Conservation (phyloP, 2,113 vertebrate genomes). For the Plotosus lineatus region DNA sequence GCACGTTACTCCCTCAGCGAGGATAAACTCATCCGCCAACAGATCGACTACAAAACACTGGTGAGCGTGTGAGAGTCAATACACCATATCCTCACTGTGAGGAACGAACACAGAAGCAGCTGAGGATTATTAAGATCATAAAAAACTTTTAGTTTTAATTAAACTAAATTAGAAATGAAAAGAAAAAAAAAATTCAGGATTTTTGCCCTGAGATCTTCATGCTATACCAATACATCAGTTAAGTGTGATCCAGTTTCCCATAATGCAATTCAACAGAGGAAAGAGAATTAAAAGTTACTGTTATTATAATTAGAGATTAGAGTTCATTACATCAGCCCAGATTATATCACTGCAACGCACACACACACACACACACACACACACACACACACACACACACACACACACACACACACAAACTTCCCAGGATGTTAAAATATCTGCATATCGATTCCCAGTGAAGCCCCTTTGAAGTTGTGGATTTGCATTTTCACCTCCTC, state of each 20-base stretch:
- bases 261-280: background rate
- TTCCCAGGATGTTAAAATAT: background rate
- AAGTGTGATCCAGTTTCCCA: background rate
- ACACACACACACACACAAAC: background rate
- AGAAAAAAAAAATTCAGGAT: background rate
- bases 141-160: background rate
- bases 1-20: conserved; percentile 96
- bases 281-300: no score
- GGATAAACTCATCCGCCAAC: conserved; percentile 97
- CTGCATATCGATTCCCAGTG: background rate
- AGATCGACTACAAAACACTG: conserved; percentile 98
- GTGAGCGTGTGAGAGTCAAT: conserved; percentile 67
- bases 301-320: background rate
- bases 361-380: background rate
- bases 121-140: background rate
- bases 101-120: background rate
- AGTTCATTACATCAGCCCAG: background rate
- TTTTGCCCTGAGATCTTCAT: background rate
- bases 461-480: background rate
- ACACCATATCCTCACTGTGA: background rate
- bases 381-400: background rate
- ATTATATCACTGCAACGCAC: background rate
- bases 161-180: background rate
- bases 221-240: background rate
- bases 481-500: background rate